These are phyloP conservation scores for Pollenia amentaria DNA, from an alignment of 2,888 invertebrate genomes.

Conservation along the genomic window DNA sequence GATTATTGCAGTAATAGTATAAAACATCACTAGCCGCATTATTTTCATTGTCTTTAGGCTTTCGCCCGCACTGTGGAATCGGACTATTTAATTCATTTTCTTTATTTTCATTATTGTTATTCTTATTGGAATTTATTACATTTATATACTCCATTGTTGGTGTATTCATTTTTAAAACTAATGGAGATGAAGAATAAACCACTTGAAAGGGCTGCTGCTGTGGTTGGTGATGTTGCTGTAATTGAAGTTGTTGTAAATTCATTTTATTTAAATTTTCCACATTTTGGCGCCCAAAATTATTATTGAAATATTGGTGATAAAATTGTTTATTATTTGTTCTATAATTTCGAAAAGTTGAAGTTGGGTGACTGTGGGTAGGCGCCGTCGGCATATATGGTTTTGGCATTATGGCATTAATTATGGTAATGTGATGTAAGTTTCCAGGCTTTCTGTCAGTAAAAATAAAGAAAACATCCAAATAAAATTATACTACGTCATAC, in stretches of 20 bases:
- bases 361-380: conserved; percentile 51
- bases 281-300: conserved; percentile 52
- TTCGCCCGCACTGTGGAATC: conserved; percentile 37
- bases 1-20: conserved; percentile 66
- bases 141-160: conserved; percentile 34
- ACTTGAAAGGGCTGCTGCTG: conserved; percentile 11
- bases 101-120: conserved; percentile 5
- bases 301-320: conserved; percentile 57
- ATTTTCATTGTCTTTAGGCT: conserved; percentile 28
- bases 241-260: conserved; percentile 47
- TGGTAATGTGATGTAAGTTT: conserved; percentile 69
- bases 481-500: neutral
- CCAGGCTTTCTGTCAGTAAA: conserved; percentile 62
- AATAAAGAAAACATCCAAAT: conserved; percentile 1
- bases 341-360: conserved; percentile 55
- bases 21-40: conserved; percentile 46
- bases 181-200: conserved; percentile 22
- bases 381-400: conserved; percentile 63
- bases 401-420: conserved; percentile 68
- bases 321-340: conserved; percentile 57
- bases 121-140: conserved; percentile 4
- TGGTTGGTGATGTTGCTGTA: conserved; percentile 14
- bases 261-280: conserved; percentile 49
- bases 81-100: conserved; percentile 16
- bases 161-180: conserved; percentile 29